Evolutionary conservation across 1,140 invertebrate genomes (phyloP), one percentile per base, ranked within the genome.

Genomic region (Vanessa tameamea): DNA sequence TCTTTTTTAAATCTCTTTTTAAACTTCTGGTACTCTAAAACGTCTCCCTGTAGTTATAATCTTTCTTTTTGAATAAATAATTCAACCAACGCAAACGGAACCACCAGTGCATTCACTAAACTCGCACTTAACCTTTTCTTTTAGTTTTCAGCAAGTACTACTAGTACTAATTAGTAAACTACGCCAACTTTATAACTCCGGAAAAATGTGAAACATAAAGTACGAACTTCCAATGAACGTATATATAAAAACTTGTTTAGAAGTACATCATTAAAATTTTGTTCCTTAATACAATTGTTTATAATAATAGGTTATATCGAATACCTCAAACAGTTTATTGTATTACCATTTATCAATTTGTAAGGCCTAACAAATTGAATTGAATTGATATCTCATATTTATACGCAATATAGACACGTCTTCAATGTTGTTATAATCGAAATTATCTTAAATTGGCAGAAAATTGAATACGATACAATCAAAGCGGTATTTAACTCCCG

Each of bases 381-480:
- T 37, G 31, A 37, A 37, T 37, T 37, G 31, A 37, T 5, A 7
- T 37, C 4, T 5, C 31, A 57, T 23, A 57, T 57, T 57, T 20
- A 16, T 57, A 57, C 16, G 53, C 53, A 57, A 57, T 26, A n/a
- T 57, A 57, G 8, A 20, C 23, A 23, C 7, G 23, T 57, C 1
- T 26, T 57, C 16, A 57, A 57, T 16, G 20, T 57, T 57, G 69
- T 69, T 64, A 69, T 74, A 69, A 74, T 74, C 53, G 48, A 61
- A 73, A 73, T 73, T 55, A 69, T 74, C 72, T 75, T 26, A 68
- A 78, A 73, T 70, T 55, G 72, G 47, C 73, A 69, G 74, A 76
- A 80, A 68, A 84, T 84, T 84, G 77, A 85, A 81, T 79, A 72
- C 75, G 81, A 87, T 86, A 87, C 84, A 87, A 86, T 85, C 81